phyloP scores from a whole-genome alignment of 1,140 invertebrate genomes.

The Cydia pomonella region DNA sequence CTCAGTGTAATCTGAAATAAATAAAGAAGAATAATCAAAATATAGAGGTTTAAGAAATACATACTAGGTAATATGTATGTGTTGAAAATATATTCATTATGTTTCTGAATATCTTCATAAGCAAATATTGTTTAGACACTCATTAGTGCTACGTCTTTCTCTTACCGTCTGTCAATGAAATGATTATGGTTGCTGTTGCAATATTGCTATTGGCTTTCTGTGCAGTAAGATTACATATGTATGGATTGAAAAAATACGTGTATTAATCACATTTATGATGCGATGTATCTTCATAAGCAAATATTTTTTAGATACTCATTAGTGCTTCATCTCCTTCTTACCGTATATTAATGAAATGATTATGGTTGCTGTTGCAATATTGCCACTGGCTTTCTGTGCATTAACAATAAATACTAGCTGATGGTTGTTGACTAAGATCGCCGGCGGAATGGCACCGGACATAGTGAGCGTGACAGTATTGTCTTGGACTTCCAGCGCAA shows the following conservation, averaged over 20 bases:
- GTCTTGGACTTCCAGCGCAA: conserved; percentile 16
- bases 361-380: conserved; percentile 18
- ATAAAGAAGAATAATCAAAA: neutral
- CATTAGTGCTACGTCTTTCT: neutral
- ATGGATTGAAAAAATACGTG: too few relatives aligned
- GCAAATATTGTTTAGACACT: too few relatives aligned
- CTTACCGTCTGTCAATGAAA: conserved; percentile 41
- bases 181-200: conserved; percentile 40
- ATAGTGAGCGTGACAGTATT: conserved; percentile 35
- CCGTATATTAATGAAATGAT: conserved; percentile 32
- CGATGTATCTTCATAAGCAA: too few relatives aligned
- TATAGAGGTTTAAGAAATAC: too few relatives aligned
- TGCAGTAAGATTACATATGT: too few relatives aligned
- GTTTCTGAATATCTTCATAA: too few relatives aligned
- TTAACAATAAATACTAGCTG: conserved; percentile 38
- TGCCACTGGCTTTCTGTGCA: conserved; percentile 10
- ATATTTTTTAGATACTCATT: neutral
- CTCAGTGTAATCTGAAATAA: conserved; percentile 21
- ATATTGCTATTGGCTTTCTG: neutral
- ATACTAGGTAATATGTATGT: too few relatives aligned
- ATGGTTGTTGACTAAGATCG: conserved; percentile 36
- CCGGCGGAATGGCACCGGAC: conserved; percentile 35
- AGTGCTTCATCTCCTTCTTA: neutral
- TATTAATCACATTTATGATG: neutral
- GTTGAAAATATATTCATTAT: too few relatives aligned